A percentile compares a stretch with the other conserved stretches of the same genome.
These are phyloP conservation scores for Oligia fasciuncula DNA, from an alignment of 2,888 invertebrate genomes.

Conservation along the genomic window DNA sequence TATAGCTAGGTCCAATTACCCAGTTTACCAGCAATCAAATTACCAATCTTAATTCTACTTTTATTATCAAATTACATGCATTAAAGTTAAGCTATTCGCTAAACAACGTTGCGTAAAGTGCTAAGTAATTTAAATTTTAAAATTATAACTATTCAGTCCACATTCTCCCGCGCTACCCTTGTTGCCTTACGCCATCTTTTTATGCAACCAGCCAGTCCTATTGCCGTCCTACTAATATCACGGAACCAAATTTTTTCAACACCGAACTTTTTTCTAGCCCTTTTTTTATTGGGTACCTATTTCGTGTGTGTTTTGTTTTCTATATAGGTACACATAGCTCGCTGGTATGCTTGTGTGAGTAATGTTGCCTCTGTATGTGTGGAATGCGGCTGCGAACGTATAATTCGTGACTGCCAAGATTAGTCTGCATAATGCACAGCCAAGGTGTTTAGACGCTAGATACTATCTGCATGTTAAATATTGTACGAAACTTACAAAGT, in stretches of 20 bases:
- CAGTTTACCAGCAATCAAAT: conserved; percentile 24
- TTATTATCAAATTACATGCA: conserved; percentile 29
- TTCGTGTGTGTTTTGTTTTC: conserved; percentile 13
- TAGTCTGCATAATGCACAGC: conserved; percentile 72
- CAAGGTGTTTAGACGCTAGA: conserved; percentile 57
- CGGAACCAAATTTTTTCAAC: background rate
- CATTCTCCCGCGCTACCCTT: background rate
- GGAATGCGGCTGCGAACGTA: conserved; percentile 76
- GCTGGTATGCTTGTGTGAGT: conserved; percentile 45
- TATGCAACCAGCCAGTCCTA: conserved; percentile 21
- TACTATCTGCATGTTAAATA: conserved; percentile 61
- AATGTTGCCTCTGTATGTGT: conserved; percentile 48
- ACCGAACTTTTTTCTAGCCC: conserved; percentile 7
- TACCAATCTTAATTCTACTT: conserved; percentile 24
- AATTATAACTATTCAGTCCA: conserved; percentile 24
- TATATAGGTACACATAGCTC: conserved; percentile 11
- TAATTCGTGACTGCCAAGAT: conserved; percentile 73
- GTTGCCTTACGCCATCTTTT: conserved; percentile 16
- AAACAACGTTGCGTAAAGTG: conserved; percentile 12
- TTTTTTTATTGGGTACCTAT: background rate
- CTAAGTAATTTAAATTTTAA: conserved; percentile 22
- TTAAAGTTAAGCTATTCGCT: conserved; percentile 7
- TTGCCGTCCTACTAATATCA: conserved; percentile 1
- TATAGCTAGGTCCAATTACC: conserved; percentile 4
- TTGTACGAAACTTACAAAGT: conserved; percentile 28